These are phyloP conservation scores for Andrena bicolor DNA, from an alignment of 2,888 invertebrate genomes.

Conservation along the genomic window DNA sequence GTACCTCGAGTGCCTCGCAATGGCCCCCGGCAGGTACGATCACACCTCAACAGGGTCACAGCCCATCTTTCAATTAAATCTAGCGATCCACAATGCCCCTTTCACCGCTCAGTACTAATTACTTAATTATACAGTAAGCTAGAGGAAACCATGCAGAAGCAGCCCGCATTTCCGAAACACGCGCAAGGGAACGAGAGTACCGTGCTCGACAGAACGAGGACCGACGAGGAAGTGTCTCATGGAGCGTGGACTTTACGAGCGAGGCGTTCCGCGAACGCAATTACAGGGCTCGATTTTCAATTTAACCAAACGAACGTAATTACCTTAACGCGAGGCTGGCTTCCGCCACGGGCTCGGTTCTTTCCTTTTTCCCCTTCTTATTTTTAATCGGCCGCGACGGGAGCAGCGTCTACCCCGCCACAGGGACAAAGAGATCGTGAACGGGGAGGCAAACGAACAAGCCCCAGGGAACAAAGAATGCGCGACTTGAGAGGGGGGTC, in stretches of 20 bases:
- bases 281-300: conserved; percentile 30
- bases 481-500: conserved; percentile 14
- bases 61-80: not conserved
- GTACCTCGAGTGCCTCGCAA: too few species aligned
- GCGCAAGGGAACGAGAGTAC: not conserved
- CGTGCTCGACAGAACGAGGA: too few species aligned
- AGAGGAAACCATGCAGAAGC: not conserved
- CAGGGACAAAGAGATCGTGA: conserved; percentile 5
- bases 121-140: not conserved
- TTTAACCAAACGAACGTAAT: conserved; percentile 49
- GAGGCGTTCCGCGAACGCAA: conserved; percentile 22
- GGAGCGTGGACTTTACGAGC: conserved; percentile 4
- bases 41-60: too few species aligned
- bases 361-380: not conserved
- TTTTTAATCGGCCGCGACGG: conserved; percentile 18
- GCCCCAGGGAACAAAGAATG: conserved; percentile 48
- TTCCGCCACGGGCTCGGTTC: not conserved
- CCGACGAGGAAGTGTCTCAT: not conserved
- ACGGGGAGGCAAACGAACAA: conserved; percentile 23
- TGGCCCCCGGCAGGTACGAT: too few species aligned
- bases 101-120: not conserved
- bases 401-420: too few species aligned
- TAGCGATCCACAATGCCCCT: not conserved
- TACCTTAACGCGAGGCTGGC: conserved; percentile 13
- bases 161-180: not conserved